Base-by-base conservation (phyloP, 2,113 vertebrate species). In the Argyrosomus japonicus region DNA sequence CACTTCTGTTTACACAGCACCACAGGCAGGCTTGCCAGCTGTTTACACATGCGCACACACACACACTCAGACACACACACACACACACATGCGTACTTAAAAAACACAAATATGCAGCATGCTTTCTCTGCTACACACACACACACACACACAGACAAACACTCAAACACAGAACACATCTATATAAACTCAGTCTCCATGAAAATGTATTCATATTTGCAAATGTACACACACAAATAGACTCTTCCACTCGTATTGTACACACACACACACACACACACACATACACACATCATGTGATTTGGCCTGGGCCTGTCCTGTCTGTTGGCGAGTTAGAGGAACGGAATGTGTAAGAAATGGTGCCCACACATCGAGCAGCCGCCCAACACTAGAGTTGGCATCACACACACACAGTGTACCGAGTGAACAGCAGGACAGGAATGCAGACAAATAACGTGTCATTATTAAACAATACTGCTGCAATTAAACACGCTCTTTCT, bases 341-440 rank as follows among this genome's bases (percentile, higher is more conserved):
- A 88, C 5, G 87, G 89, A 93, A 92, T 91, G 90, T 65, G 79
- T 84, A 79, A 74, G 75, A 89, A 88, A 84, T 47, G 56, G 65
- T 92, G 88, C 90, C 93, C 88, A 91, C 90, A 91, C 89, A 88
- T 81, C 45, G 50, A 88, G 89, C 84, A 83, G 77, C 80, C 84
- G 75, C 85, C 88, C 80, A 72, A 27, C 25, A 14, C 75, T 72
- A 29, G 4, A 68, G 79, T 70, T 84, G 88, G 89, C 84, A 85
- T 84, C 27, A 3, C 69, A 54, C 78, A 47, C 57, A 23, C 36
- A 40, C 53, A 23, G 82, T 77, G 78, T 69, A 93, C 93, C 86
- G 84, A 92, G 91, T 73, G 75, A 93, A 93, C 91, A 90, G 94
- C 92, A 82, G 90, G 91, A 89, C 87, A 94, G 94, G 95, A 95